These are phyloP conservation scores for Anthophora plumipes DNA, from an alignment of 2,888 invertebrate genomes.

Conservation along the genomic window DNA sequence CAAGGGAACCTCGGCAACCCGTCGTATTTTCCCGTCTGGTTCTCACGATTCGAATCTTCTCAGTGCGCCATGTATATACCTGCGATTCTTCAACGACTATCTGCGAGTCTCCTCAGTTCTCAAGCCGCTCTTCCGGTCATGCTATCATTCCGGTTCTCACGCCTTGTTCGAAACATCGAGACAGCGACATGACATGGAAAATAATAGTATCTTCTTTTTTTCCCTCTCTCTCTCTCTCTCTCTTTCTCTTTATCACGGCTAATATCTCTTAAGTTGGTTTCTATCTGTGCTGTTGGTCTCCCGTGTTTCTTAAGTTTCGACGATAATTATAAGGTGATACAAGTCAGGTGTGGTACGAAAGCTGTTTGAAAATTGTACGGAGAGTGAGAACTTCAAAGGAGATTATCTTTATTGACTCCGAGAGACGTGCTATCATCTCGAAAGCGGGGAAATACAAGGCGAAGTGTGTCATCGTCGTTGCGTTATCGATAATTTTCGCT, in stretches of 20 bases:
- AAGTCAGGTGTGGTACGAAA: no score
- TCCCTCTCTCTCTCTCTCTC: neutral
- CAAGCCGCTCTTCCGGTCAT: conserved; percentile 75
- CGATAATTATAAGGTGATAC: no score
- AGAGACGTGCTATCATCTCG: conserved; percentile 26
- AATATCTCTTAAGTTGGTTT: no score
- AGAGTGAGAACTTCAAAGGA: neutral
- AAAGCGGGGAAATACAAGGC: conserved; percentile 11
- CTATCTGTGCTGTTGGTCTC: no score
- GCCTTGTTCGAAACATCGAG: conserved; percentile 68
- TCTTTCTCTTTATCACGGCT: no score
- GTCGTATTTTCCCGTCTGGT: conserved; percentile 65
- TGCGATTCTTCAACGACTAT: conserved; percentile 70
- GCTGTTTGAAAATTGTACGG: no score
- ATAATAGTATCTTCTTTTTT: conserved; percentile 50
- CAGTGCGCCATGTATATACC: conserved; percentile 57
- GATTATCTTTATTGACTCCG: conserved; percentile 43
- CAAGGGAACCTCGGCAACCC: conserved; percentile 34
- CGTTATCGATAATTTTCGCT: conserved; percentile 28
- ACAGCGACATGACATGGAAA: conserved; percentile 56
- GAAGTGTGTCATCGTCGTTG: conserved; percentile 35
- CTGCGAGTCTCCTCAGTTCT: conserved; percentile 68
- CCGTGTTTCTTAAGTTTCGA: no score
- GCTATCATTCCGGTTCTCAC: conserved; percentile 76
- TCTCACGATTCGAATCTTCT: conserved; percentile 74